Conservation (phyloP, 2,888 invertebrate genomes). For the Baccha elongata region DNA sequence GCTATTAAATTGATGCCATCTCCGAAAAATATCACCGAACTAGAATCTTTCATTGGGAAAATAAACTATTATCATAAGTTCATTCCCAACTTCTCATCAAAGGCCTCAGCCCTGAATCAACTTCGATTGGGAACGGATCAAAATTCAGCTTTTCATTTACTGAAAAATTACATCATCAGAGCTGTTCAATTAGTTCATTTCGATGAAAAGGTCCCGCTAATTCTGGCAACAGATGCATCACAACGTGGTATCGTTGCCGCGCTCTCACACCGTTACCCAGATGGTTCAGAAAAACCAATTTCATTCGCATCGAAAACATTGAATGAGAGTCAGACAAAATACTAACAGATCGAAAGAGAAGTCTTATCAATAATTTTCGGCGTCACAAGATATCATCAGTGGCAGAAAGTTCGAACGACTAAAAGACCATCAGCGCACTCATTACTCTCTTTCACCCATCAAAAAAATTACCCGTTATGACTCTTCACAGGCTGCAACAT, state of each 20-base stretch:
- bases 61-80: conserved; percentile 32
- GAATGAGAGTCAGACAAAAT: conserved; percentile 26
- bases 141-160: conserved; percentile 9
- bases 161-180: conserved; percentile 17
- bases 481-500: conserved; percentile 39
- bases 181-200: conserved; percentile 46
- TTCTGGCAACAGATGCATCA: conserved; percentile 51
- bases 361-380: conserved; percentile 44
- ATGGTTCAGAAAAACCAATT: conserved; percentile 48
- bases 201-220: conserved; percentile 15
- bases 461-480: conserved; percentile 41
- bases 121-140: conserved; percentile 23
- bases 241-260: conserved; percentile 36
- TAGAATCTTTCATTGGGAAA: not conserved
- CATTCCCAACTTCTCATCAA: conserved; percentile 47
- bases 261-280: conserved; percentile 31
- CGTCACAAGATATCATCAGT: conserved; percentile 39
- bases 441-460: conserved; percentile 40
- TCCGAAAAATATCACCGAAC: too few species aligned
- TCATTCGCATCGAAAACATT: conserved; percentile 54
- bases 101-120: conserved; percentile 50
- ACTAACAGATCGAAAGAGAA: conserved; percentile 56
- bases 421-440: conserved; percentile 40
- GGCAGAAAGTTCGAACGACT: conserved; percentile 43
- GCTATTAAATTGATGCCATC: too few species aligned